Evolutionary conservation across 2,888 invertebrate species (phyloP).

Genomic region (Parnassius orleans): DNA sequence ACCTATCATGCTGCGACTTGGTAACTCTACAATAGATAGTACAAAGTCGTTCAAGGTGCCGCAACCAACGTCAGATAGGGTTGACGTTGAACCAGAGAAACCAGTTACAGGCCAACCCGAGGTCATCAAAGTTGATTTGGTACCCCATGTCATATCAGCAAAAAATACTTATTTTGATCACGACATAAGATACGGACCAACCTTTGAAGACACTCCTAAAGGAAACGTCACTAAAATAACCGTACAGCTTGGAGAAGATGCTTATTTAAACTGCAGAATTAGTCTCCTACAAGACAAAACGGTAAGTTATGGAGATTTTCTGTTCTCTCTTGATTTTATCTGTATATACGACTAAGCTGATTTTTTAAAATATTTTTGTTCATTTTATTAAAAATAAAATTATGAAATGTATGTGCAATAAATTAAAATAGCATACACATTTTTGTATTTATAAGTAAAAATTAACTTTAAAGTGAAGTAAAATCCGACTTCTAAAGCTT

Average conservation of each 20-base stretch:
- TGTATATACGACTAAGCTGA: too few relatives aligned
- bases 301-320: slow-evolving; percentile 66
- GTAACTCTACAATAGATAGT: slow-evolving; percentile 76
- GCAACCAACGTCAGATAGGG: slow-evolving; percentile 50
- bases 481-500: too few relatives aligned
- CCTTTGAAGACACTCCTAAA: slow-evolving; percentile 81
- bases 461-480: too few relatives aligned
- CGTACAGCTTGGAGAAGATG: slow-evolving; percentile 86
- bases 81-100: slow-evolving; percentile 37
- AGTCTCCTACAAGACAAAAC: slow-evolving; percentile 88
- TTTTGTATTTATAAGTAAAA: too few relatives aligned
- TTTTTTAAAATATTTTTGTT: too few relatives aligned
- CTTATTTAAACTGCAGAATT: slow-evolving; percentile 87
- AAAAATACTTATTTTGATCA: slow-evolving; percentile 75
- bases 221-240: slow-evolving; percentile 86
- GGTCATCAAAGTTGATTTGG: slow-evolving; percentile 46
- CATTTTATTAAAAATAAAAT: too few relatives aligned
- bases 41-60: slow-evolving; percentile 76
- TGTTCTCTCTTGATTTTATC: not conserved
- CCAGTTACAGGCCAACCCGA: slow-evolving; percentile 34
- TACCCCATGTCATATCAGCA: slow-evolving; percentile 63
- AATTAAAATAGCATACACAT: too few relatives aligned
- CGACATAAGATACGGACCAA: slow-evolving; percentile 84
- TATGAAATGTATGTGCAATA: too few relatives aligned
- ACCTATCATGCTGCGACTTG: slow-evolving; percentile 70